These are phyloP conservation scores for Protophormia terraenovae DNA, from an alignment of 2,888 invertebrate genomes.

Conservation along the genomic window DNA sequence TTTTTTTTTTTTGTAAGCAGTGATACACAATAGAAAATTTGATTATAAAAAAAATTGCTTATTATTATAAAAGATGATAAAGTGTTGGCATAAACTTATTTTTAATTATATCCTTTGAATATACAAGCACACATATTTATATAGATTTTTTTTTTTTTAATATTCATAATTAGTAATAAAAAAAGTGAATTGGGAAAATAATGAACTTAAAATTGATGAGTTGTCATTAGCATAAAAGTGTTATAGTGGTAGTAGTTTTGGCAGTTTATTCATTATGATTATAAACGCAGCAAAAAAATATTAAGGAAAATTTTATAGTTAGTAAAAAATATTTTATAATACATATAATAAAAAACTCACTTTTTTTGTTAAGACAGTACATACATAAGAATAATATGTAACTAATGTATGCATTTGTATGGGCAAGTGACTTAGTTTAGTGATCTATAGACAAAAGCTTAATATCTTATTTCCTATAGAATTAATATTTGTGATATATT, in stretches of 20 bases:
- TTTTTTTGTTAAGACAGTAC: too few relatives aligned
- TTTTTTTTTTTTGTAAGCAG: not conserved
- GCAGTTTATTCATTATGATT: not conserved
- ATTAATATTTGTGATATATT: too few relatives aligned
- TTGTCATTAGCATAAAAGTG: constrained; percentile 67
- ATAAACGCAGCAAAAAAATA: not conserved
- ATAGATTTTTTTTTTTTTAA: not conserved
- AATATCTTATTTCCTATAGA: too few relatives aligned
- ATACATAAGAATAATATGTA: too few relatives aligned
- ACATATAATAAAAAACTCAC: too few relatives aligned
- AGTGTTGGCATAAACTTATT: constrained; percentile 31
- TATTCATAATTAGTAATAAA: constrained; percentile 2
- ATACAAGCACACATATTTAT: not conserved
- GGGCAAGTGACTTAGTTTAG: too few relatives aligned
- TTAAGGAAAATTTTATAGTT: not conserved
- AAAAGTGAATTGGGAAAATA: not conserved
- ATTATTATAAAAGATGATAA: not conserved
- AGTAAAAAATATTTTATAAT: too few relatives aligned
- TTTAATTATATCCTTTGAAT: constrained; percentile 33
- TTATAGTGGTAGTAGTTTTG: not conserved
- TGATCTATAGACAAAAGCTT: too few relatives aligned
- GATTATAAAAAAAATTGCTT: not conserved
- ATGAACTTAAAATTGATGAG: constrained; percentile 59
- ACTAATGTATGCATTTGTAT: too few relatives aligned
- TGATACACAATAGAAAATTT: constrained; percentile 14